Percentiles rank a stretch among this genome's conserved stretches.
Conservation (phyloP, 2,888 invertebrate genomes). For the Bugulina stolonifera region DNA sequence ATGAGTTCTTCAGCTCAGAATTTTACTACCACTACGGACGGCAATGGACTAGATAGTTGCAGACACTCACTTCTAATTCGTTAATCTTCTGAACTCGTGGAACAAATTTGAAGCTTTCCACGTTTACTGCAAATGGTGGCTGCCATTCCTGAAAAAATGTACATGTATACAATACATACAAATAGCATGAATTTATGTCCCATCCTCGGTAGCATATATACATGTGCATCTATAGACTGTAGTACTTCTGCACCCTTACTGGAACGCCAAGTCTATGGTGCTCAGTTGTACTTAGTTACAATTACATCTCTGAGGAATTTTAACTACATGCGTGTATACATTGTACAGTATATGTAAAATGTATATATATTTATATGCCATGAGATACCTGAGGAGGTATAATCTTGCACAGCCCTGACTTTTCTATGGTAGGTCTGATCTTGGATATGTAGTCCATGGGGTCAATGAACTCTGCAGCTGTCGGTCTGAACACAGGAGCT, state of each 20-base stretch:
- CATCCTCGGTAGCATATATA: too few species aligned
- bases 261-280: too few species aligned
- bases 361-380: too few species aligned
- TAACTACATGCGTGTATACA: too few species aligned
- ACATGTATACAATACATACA: too few species aligned
- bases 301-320: too few species aligned
- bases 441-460: constrained; percentile 25
- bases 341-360: too few species aligned
- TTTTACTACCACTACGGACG: not conserved
- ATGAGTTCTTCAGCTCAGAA: too few species aligned
- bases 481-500: constrained; percentile 27
- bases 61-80: constrained; percentile 73
- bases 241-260: too few species aligned
- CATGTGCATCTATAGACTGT: too few species aligned
- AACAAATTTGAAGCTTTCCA: constrained; percentile 88
- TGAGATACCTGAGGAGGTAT: constrained; percentile 26
- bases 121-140: constrained; percentile 95
- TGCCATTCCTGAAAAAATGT: constrained; percentile 98
- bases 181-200: too few species aligned
- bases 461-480: constrained; percentile 23
- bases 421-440: constrained; percentile 24
- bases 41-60: not conserved
- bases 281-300: too few species aligned
- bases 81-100: constrained; percentile 93
- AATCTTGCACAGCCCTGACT: constrained; percentile 27